Base-by-base conservation (phyloP, 1,140 invertebrate species). In the Drosophila prosaltans region DNA sequence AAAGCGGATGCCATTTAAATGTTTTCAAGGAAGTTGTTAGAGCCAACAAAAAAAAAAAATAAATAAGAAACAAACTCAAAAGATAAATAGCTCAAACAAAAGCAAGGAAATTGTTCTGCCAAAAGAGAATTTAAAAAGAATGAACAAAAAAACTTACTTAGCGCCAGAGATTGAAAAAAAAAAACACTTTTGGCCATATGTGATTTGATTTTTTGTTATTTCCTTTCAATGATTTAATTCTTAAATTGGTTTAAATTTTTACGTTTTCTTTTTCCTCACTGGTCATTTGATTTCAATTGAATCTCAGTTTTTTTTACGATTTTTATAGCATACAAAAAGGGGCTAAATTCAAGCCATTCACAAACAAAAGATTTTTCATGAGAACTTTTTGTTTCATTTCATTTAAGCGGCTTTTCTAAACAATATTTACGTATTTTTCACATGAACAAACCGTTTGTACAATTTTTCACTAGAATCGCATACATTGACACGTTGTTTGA, bases 401-500 rank as follows among this genome's bases (percentile, higher is more conserved):
- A 10, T 26, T 5, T 59, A 59, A 59, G 57, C 57, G 57, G 57
- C 57, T 59, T 59, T 59, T 26, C n/a, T 10, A 28, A 40, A 41
- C 36, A 43, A 61, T 39, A 10, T 61, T 40, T 61, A 39, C 59
- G 59, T 61, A 41, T 26, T 61, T 61, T 61, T 10, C 32, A 10
- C 21, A 7, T 7, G 11, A 3, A 61, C 4, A 11, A 61, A 26
- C 6, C 24, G 21, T 11, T 43, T 39, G 16, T 26, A 3, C 1
- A 55, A 55, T 11, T 28, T 28, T 26, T 28, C 36, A 59, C 26
- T 59, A 7, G 24, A 51, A 51, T 11, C 45, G 3, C 45, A 51
- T 51, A 51, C 45, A 16, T 21, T 51, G 8, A 21, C 48, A 59
- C 75, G 75, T 78, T 72, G 65, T 51, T 28, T 45, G 68, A 55